These are phyloP conservation scores for Erannis defoliaria DNA, from an alignment of 2,888 invertebrate genomes.

Conservation along the genomic window DNA sequence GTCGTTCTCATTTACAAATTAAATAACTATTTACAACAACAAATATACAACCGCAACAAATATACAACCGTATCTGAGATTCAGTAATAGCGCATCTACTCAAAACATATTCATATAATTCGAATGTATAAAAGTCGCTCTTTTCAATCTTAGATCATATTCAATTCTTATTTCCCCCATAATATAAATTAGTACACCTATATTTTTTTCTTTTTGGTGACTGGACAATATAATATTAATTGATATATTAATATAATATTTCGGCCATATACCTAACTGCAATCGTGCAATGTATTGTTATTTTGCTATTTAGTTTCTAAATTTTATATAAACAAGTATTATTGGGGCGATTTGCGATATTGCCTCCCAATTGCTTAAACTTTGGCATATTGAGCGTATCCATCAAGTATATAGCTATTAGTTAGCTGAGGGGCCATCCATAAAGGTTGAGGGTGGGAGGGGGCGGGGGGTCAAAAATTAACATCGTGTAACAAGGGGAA, in stretches of 20 bases:
- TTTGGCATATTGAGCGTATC: neutral
- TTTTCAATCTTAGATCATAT: slow-evolving; percentile 51
- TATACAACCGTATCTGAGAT: slow-evolving; percentile 67
- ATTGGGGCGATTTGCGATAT: slow-evolving; percentile 10
- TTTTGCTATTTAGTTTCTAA: neutral
- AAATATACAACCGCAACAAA: no score
- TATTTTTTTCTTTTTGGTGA: no score
- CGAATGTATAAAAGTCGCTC: slow-evolving; percentile 26
- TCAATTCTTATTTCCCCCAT: neutral
- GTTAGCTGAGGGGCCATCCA: no score
- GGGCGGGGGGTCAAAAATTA: no score
- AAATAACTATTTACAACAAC: slow-evolving; percentile 74
- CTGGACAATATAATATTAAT: no score
- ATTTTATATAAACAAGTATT: slow-evolving; percentile 19
- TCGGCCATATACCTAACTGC: neutral
- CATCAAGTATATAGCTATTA: neutral
- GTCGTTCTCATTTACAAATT: slow-evolving; percentile 63
- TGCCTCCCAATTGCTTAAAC: neutral
- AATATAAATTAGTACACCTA: neutral
- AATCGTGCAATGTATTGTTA: neutral
- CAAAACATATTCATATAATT: slow-evolving; percentile 48
- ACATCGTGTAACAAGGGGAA: no score
- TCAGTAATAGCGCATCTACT: slow-evolving; percentile 57
- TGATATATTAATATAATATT: neutral
- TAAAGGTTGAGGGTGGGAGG: no score